A percentile compares a stretch with the other conserved stretches of the same genome.
phyloP scores from a whole-genome alignment of 2,797 vertebrate genomes.

The Rhyacichthys aspro region DNA sequence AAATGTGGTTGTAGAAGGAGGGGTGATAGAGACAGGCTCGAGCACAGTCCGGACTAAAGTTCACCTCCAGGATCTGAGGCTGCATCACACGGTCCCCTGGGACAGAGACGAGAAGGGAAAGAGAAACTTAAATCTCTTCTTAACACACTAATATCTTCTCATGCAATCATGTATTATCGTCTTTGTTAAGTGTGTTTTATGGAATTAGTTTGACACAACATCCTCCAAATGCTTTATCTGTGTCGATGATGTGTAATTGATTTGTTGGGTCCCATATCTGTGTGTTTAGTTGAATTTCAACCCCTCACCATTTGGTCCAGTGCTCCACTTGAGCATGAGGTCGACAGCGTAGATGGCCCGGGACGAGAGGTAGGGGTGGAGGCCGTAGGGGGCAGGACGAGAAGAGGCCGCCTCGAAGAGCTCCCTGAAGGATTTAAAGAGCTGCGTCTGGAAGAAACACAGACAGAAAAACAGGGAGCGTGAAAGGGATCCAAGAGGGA shows the following conservation, averaged over 20 bases:
- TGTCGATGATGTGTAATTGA: no score
- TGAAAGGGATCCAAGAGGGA: no score
- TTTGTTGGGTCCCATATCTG: no score
- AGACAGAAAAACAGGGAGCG: no score
- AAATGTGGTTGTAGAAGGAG: slow-evolving; percentile 91
- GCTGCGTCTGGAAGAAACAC: slow-evolving; percentile 69
- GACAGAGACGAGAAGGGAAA: background rate
- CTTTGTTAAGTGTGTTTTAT: no score
- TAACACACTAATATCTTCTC: no score
- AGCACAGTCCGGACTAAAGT: slow-evolving; percentile 93
- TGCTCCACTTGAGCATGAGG: slow-evolving; percentile 92
- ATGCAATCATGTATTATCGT: no score
- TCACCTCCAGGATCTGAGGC: slow-evolving; percentile 94
- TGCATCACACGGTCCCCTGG: slow-evolving; percentile 86
- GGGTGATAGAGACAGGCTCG: slow-evolving; percentile 93
- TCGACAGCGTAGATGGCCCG: slow-evolving; percentile 92
- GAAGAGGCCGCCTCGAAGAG: slow-evolving; percentile 86
- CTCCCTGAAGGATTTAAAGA: slow-evolving; percentile 86
- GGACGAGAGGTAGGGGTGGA: slow-evolving; percentile 87
- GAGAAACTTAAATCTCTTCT: no score
- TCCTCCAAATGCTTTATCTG: no score
- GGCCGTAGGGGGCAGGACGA: slow-evolving; percentile 86
- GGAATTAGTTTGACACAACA: no score
- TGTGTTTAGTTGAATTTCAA: no score
- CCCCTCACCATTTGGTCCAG: slow-evolving; percentile 52